Evolutionary conservation across 2,113 vertebrate species (phyloP).

Genomic region (Megaceryle torquata): DNA sequence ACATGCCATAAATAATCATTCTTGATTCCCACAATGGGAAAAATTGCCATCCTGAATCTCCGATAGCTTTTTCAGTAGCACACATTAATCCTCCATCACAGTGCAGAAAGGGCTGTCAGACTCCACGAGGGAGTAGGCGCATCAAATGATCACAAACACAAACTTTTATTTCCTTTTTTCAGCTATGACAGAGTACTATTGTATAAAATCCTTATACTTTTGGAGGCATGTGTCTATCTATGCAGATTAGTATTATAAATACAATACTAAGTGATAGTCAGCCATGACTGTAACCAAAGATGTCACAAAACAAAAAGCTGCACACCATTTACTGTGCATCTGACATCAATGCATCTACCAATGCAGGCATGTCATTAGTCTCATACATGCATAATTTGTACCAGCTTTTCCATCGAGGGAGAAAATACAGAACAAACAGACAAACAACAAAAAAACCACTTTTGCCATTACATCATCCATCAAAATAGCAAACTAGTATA

Average conservation of each 20-base stretch:
- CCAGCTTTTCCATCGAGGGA: background rate
- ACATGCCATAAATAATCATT: background rate
- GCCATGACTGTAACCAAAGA: background rate
- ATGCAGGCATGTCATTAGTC: background rate
- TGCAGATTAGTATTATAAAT: background rate
- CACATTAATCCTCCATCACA: background rate
- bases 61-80: background rate
- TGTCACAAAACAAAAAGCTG: background rate
- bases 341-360: background rate
- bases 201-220: background rate
- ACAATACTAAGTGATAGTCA: background rate
- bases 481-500: background rate
- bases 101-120: background rate
- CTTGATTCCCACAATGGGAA: background rate
- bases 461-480: background rate
- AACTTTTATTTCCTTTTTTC: background rate
- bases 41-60: background rate
- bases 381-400: background rate
- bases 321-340: background rate
- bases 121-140: rapidly evolving
- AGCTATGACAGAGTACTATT: background rate
- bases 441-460: background rate
- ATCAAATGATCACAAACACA: background rate
- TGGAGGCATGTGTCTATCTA: background rate
- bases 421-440: no score